These are phyloP conservation scores for Thamnaconus septentrionalis DNA, from an alignment of 2,113 vertebrate species.

Conservation along the genomic window DNA sequence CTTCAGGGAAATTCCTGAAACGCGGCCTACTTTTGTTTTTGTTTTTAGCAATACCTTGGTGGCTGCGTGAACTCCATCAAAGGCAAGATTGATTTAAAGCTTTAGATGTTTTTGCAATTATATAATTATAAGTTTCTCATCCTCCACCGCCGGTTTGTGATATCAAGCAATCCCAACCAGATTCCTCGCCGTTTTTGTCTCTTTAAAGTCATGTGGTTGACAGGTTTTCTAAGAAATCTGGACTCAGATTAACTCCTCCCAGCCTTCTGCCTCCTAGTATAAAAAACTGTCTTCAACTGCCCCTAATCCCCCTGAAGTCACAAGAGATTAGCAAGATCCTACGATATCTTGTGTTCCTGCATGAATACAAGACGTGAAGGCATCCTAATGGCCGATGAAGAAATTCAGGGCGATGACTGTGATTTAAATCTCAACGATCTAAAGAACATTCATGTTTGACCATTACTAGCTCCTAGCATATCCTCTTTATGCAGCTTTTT, in stretches of 20 bases:
- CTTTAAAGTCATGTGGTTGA: slow-evolving; percentile 2
- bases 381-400: too few relatives aligned
- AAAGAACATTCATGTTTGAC: too few relatives aligned
- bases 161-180: neutral
- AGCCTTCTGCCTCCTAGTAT: slow-evolving; percentile 14
- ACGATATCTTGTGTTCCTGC: slow-evolving; percentile 48
- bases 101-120: neutral
- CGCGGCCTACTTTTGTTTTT: neutral
- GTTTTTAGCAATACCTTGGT: neutral
- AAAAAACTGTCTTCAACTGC: slow-evolving; percentile 55
- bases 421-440: too few relatives aligned
- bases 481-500: too few relatives aligned
- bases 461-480: too few relatives aligned
- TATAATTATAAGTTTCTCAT: too few relatives aligned
- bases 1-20: slow-evolving; percentile 27
- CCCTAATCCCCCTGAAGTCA: slow-evolving; percentile 68
- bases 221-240: slow-evolving; percentile 55
- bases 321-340: slow-evolving; percentile 65
- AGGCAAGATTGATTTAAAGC: neutral
- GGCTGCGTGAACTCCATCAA: neutral
- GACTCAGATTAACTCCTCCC: slow-evolving; percentile 49
- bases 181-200: slow-evolving; percentile 2
- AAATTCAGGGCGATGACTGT: too few relatives aligned
- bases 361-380: slow-evolving; percentile 22
- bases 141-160: too few relatives aligned